Evolutionary conservation across 37 sponge, comb jelly and placozoan species (phyloP).

Genomic region (Ianthella basta): DNA sequence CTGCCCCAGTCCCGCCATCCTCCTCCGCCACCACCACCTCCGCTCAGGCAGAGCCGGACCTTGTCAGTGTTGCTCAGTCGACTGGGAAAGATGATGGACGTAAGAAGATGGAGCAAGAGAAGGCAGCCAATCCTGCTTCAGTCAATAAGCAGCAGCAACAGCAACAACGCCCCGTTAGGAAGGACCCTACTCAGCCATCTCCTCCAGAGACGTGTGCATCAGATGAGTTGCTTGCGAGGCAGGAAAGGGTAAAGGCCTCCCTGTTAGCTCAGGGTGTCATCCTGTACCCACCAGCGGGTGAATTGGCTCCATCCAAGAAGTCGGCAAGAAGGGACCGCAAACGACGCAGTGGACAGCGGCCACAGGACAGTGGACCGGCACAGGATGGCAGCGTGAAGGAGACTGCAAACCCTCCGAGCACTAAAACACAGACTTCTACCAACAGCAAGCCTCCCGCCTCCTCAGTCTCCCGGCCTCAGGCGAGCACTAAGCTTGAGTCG

Average conservation of each 20-base stretch:
- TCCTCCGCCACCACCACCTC: neutral
- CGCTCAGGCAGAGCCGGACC: neutral
- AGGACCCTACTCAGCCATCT: neutral
- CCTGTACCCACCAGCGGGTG: neutral
- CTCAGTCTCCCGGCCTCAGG: too few species aligned
- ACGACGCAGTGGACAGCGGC: neutral
- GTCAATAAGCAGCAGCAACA: neutral
- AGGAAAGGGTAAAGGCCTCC: slow-evolving; percentile 66
- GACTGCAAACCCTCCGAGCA: too few species aligned
- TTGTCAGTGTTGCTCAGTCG: neutral
- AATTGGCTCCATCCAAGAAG: neutral
- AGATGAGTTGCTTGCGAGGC: slow-evolving; percentile 52
- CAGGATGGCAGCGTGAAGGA: neutral
- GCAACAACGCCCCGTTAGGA: too few species aligned
- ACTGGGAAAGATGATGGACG: neutral
- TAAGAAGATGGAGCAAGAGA: neutral
- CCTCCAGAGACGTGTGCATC: slow-evolving; percentile 33
- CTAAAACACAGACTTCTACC: too few species aligned
- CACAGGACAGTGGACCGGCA: neutral
- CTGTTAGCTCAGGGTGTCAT: slow-evolving; percentile 76
- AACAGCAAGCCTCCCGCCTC: too few species aligned
- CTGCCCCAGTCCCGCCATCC: neutral
- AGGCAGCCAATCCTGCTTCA: neutral
- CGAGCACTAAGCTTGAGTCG: too few species aligned
- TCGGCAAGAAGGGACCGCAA: neutral